These are phyloP conservation scores for Aspidoscelis tigris DNA, from an alignment of 2,113 vertebrate species.

Conservation along the genomic window DNA sequence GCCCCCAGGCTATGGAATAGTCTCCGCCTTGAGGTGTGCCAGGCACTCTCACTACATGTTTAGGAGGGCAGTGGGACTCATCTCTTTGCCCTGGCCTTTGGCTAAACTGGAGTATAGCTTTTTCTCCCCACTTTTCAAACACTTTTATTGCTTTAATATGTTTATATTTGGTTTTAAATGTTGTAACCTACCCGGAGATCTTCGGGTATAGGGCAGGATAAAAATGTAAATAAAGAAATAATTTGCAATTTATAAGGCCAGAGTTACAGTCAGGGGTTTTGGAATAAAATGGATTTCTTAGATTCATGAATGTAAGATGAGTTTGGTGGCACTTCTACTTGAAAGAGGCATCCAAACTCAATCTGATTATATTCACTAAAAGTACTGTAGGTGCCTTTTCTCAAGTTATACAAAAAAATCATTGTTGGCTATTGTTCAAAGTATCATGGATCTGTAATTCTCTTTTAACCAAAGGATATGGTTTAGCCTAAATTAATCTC, in stretches of 20 bases:
- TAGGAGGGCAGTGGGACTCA: too few relatives aligned
- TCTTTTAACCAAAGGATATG: background rate
- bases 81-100: too few relatives aligned
- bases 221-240: too few relatives aligned
- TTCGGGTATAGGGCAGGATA: too few relatives aligned
- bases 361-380: background rate
- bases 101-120: too few relatives aligned
- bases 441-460: slow-evolving; percentile 9
- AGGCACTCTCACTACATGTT: too few relatives aligned
- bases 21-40: too few relatives aligned
- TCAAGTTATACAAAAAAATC: background rate
- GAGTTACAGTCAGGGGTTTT: background rate
- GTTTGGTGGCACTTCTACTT: background rate
- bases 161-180: too few relatives aligned
- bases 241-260: background rate
- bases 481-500: background rate
- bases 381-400: background rate
- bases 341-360: background rate
- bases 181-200: too few relatives aligned
- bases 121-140: too few relatives aligned
- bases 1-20: too few relatives aligned
- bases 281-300: background rate
- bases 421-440: background rate
- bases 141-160: too few relatives aligned
- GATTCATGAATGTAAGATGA: background rate